Percentiles rank a stretch among this genome's conserved stretches.
phyloP scores from a whole-genome alignment of 2,797 vertebrate genomes.

The Trachurus trachurus region DNA sequence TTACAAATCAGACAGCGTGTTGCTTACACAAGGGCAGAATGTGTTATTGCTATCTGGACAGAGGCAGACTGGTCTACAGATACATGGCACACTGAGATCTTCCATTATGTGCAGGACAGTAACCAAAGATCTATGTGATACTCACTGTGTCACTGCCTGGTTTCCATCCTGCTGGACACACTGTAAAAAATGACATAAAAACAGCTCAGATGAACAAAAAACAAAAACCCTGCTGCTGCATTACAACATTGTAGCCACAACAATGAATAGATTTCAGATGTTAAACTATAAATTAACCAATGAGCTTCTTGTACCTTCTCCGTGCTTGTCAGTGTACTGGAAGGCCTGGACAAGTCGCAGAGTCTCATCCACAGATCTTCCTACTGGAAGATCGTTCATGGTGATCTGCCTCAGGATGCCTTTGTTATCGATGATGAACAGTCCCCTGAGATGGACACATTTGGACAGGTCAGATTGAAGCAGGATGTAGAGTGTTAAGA shows the following conservation, averaged over 20 bases:
- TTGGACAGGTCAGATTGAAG: neutral
- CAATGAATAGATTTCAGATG: neutral
- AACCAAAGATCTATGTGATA: constrained; percentile 34
- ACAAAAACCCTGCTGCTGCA: neutral
- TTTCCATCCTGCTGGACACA: constrained; percentile 99
- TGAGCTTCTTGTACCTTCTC: constrained; percentile 89
- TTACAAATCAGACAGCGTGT: neutral
- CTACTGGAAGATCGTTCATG: constrained; percentile 98
- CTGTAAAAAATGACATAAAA: constrained; percentile 72
- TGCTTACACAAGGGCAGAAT: neutral
- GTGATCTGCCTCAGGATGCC: constrained; percentile 96
- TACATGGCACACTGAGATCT: neutral
- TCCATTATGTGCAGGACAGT: neutral
- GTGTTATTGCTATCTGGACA: neutral
- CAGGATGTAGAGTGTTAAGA: neutral
- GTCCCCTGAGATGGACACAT: constrained; percentile 88
- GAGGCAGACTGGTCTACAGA: neutral
- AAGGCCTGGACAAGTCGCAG: constrained; percentile 97
- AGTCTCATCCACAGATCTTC: constrained; percentile 97
- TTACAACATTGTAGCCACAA: neutral
- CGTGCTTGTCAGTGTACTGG: constrained; percentile 98
- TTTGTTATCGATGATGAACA: constrained; percentile 98
- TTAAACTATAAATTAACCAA: neutral
- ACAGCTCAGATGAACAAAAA: neutral
- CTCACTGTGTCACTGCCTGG: constrained; percentile 98